A percentile compares a stretch with the other conserved stretches of the same genome.
Evolutionary conservation across 1,140 invertebrate genomes (phyloP).

Genomic region (Andricus grossulariae): DNA sequence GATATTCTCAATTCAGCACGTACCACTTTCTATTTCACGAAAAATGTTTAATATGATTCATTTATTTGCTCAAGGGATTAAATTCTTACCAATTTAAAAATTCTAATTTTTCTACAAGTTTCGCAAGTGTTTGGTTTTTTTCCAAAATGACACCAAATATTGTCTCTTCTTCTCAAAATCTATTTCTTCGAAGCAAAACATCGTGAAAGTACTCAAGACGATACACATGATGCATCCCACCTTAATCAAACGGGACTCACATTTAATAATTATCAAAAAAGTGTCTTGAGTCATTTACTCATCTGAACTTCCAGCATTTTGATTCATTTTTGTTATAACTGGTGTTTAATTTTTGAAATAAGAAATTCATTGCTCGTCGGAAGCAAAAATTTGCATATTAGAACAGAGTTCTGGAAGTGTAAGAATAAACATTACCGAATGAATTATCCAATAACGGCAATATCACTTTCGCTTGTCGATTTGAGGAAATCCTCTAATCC

Average conservation of each 20-base stretch:
- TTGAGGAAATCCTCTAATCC: background rate
- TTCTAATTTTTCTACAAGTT: background rate
- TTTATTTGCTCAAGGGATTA: background rate
- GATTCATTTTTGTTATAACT: background rate
- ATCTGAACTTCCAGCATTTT: background rate
- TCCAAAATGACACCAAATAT: background rate
- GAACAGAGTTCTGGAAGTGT: background rate
- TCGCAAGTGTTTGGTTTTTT: background rate
- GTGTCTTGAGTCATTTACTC: background rate
- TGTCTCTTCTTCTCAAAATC: background rate
- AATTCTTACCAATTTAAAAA: background rate
- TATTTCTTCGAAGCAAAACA: conserved; percentile 29
- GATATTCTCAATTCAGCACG: background rate
- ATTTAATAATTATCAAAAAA: background rate
- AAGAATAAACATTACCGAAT: background rate
- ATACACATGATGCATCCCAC: conserved; percentile 44
- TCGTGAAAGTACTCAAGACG: conserved; percentile 41
- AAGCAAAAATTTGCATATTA: background rate
- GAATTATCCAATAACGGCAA: background rate
- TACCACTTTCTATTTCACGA: background rate
- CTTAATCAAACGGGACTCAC: background rate
- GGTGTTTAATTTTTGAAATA: background rate
- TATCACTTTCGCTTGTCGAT: conserved; percentile 6
- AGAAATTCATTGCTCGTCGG: background rate
- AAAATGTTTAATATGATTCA: background rate